Percentiles rank a stretch among this genome's conserved stretches.
Conservation (phyloP, 2,797 vertebrate genomes). For the Caiman crocodilus region DNA sequence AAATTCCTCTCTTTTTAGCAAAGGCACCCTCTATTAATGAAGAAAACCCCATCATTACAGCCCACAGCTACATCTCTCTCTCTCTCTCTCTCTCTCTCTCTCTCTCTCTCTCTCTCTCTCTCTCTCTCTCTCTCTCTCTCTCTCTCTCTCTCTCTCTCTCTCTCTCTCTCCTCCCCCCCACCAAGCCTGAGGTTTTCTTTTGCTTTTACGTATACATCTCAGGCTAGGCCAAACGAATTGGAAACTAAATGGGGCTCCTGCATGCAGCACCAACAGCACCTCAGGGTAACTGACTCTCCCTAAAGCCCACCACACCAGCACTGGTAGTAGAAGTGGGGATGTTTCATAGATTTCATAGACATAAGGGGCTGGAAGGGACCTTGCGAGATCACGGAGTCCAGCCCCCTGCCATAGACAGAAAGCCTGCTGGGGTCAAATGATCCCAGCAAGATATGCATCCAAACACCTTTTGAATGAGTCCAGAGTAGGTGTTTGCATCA, state of each 20-base stretch:
- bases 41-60: neutral
- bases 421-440: too few species aligned
- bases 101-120: neutral
- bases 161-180: neutral
- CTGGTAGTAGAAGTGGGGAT: neutral
- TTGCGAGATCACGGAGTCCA: too few species aligned
- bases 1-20: neutral
- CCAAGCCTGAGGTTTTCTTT: neutral
- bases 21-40: neutral
- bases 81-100: neutral
- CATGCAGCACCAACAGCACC: neutral
- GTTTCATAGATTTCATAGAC: too few species aligned
- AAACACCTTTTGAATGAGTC: too few species aligned
- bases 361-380: too few species aligned
- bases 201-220: neutral
- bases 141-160: neutral
- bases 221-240: neutral
- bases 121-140: neutral
- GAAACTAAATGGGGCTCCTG: neutral
- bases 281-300: neutral
- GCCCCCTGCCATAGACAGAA: too few species aligned
- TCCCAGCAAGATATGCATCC: too few species aligned
- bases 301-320: neutral
- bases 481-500: too few species aligned
- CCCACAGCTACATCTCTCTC: neutral